Conservation (phyloP, 2,888 invertebrate genomes). For the Petrolisthes manimaculis region DNA sequence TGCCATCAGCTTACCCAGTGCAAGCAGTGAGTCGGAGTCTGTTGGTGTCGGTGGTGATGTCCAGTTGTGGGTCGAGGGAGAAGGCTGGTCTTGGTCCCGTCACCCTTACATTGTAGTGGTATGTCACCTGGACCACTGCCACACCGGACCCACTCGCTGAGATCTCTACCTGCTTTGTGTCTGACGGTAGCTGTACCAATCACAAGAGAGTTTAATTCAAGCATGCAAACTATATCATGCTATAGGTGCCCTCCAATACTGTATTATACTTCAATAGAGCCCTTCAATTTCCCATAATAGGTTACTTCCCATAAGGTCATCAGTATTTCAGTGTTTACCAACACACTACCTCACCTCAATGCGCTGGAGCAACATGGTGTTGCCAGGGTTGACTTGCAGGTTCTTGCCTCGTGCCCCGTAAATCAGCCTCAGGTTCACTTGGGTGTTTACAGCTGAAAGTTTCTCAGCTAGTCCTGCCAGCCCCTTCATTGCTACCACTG, state of each 20-base stretch:
- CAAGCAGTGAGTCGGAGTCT: conserved; percentile 86
- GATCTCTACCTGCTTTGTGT: conserved; percentile 74
- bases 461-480: conserved; percentile 77
- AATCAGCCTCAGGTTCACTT: conserved; percentile 74
- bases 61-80: conserved; percentile 86
- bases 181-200: conserved; percentile 54
- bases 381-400: conserved; percentile 77
- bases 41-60: conserved; percentile 82
- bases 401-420: conserved; percentile 73
- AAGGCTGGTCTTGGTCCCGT: conserved; percentile 90
- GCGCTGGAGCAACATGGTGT: conserved; percentile 85
- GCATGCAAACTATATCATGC: background rate
- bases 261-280: too few species aligned
- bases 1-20: conserved; percentile 68
- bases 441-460: conserved; percentile 72
- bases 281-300: too few species aligned
- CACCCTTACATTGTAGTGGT: conserved; percentile 85
- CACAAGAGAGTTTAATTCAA: background rate
- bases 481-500: conserved; percentile 81
- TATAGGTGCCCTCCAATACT: too few species aligned
- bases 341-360: conserved; percentile 75
- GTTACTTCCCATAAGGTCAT: too few species aligned
- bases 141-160: conserved; percentile 85
- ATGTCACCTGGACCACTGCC: conserved; percentile 82
- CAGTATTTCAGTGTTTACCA: background rate